Conservation (phyloP, 2,113 vertebrate genomes). For the Pseudopodoces humilis region DNA sequence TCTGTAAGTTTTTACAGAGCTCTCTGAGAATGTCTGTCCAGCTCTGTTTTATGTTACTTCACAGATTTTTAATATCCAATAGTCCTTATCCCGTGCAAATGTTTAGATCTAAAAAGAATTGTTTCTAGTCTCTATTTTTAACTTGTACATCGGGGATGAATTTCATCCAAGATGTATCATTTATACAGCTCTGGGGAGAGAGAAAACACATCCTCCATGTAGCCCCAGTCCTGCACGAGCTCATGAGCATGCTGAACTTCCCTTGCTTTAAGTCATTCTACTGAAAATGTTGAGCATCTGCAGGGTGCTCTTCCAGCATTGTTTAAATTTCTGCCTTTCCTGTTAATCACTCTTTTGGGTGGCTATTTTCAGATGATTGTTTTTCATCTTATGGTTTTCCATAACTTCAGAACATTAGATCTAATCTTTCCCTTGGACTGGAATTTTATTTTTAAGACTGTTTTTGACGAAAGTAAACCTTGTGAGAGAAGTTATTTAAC, state of each 20-base stretch:
- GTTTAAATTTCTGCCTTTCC: conserved; percentile 32
- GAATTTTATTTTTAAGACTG: background rate
- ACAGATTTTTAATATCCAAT: conserved; percentile 69
- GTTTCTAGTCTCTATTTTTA: conserved; percentile 62
- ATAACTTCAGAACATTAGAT: background rate
- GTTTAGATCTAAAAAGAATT: conserved; percentile 57
- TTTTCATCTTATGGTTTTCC: background rate
- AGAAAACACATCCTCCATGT: conserved; percentile 13
- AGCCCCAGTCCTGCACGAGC: background rate
- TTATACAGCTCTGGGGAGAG: conserved; percentile 38
- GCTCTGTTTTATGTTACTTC: conserved; percentile 64
- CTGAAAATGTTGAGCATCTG: background rate
- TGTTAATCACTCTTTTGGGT: conserved; percentile 18
- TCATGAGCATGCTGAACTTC: background rate
- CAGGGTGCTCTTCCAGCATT: background rate
- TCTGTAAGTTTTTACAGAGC: conserved; percentile 51
- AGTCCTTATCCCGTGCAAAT: conserved; percentile 45
- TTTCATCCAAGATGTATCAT: conserved; percentile 47
- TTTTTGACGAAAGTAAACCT: background rate
- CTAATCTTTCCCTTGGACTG: background rate
- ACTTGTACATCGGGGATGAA: conserved; percentile 46
- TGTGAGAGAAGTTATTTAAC: background rate
- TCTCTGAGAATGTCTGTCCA: conserved; percentile 10
- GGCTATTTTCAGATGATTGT: background rate
- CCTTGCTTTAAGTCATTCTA: background rate